These are phyloP conservation scores for Denticeps clupeoides DNA, from an alignment of 2,797 vertebrate genomes.

Conservation along the genomic window DNA sequence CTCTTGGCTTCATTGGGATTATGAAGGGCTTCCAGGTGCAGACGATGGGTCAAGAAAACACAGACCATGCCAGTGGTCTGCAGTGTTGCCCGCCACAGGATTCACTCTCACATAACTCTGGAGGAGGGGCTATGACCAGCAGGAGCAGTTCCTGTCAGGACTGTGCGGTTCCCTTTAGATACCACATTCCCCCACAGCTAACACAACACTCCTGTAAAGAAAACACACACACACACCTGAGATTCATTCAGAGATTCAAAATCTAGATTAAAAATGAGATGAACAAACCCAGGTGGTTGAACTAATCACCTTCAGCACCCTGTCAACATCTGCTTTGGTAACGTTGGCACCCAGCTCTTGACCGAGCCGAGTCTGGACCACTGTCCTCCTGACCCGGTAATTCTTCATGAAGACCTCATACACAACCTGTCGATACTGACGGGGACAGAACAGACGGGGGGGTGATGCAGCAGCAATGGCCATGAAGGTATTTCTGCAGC, in stretches of 20 bases:
- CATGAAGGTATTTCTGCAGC: too few relatives aligned
- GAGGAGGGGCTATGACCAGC: conserved; percentile 27
- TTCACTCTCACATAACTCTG: conserved; percentile 36
- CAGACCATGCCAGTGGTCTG: too few relatives aligned
- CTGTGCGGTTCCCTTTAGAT: conserved; percentile 88
- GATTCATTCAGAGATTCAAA: background rate
- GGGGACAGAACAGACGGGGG: conserved; percentile 9
- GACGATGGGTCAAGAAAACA: too few relatives aligned
- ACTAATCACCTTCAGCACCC: conserved; percentile 75
- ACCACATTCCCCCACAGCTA: conserved; percentile 90
- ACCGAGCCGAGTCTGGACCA: conserved; percentile 67
- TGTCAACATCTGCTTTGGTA: conserved; percentile 81
- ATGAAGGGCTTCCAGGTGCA: too few relatives aligned
- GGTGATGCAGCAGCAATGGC: too few relatives aligned
- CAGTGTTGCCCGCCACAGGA: conserved; percentile 19
- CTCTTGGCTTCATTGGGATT: too few relatives aligned
- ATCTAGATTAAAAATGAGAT: background rate
- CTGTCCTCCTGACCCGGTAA: conserved; percentile 73
- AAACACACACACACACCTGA: background rate
- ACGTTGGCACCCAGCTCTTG: conserved; percentile 79
- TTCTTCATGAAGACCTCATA: conserved; percentile 88
- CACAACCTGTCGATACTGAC: conserved; percentile 81
- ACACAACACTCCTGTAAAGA: conserved; percentile 83
- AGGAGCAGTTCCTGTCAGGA: conserved; percentile 65
- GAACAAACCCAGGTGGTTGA: background rate